phyloP scores from a whole-genome alignment of 2,888 invertebrate genomes.

The Dendrolimus pini region DNA sequence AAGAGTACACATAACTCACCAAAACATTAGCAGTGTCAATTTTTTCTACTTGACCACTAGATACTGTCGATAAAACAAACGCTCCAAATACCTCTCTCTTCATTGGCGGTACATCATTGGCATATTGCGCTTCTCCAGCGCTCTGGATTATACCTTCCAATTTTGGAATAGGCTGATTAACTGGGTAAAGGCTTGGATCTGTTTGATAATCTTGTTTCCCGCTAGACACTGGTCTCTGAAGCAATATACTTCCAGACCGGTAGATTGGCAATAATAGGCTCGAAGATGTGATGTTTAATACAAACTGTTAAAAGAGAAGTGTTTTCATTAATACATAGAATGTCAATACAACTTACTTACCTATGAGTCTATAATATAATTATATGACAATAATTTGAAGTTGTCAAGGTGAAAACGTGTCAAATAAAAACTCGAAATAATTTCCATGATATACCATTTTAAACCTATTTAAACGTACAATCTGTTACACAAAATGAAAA shows the following conservation, averaged over 20 bases:
- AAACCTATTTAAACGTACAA: no score
- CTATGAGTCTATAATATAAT: no score
- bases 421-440: no score
- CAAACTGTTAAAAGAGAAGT: slow-evolving; percentile 53
- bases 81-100: slow-evolving; percentile 81
- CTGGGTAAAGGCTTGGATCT: slow-evolving; percentile 78
- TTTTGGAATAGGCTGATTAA: slow-evolving; percentile 82
- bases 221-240: slow-evolving; percentile 77
- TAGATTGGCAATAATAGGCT: slow-evolving; percentile 46
- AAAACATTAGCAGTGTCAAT: slow-evolving; percentile 78
- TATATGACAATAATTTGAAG: no score
- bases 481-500: no score
- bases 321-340: no score
- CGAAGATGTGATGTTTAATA: slow-evolving; percentile 68
- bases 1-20: slow-evolving; percentile 49
- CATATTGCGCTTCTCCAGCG: slow-evolving; percentile 81
- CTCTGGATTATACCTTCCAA: slow-evolving; percentile 77
- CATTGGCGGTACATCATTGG: slow-evolving; percentile 77
- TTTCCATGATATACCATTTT: no score
- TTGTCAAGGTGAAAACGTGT: no score
- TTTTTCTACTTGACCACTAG: slow-evolving; percentile 72
- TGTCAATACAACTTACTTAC: no score
- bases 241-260: slow-evolving; percentile 66
- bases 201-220: slow-evolving; percentile 79
- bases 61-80: slow-evolving; percentile 78